Evolutionary conservation across 2,113 vertebrate genomes (phyloP), one percentile per base, ranked within the genome.

Genomic region (Heterocephalus glaber): DNA sequence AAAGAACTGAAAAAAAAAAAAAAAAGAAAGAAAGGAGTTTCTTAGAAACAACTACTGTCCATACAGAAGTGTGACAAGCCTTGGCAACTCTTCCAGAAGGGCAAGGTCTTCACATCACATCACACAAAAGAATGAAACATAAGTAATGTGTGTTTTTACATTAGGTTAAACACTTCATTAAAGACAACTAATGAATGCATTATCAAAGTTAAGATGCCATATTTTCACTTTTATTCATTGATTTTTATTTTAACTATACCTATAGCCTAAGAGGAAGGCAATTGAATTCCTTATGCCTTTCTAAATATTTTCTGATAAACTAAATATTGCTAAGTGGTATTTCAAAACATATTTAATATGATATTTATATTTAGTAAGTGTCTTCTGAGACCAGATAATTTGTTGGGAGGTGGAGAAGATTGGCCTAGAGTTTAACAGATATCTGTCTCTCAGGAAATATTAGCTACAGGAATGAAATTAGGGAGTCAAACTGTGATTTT

Each of bases 341-440:
- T 96, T 95, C 41, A 95, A 96, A 91, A 84, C 70, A 83, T 54
- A 95, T 93, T 91, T 94, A 58, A 94, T 95, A 66, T 77, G 63
- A 94, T 96, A 96, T 96, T 97, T 96, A 77, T 94, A 87, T 96
- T 96, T 96, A 77, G 58, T 95, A 95, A 96, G 44, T 95, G 89
- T 96, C 83, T 92, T 90, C 41, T 89, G 58, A 92, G 52, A 96
- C 85, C 8, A 70, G 60, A 89, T 85, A 94, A 96, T 94, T 96
- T 94, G 83, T 81, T 97, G 41, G 20, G 38, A 97, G 70, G 70
- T 60, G 65, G 28, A 95, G 28, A 17, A 94, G 38, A 96, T 70
- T 95, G 94, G 89, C 83, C 89, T 80, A 82, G 58, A 54, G 81
- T 63, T 93, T 81, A 84, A 65, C 24, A 94, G 88, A 94, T 94